A percentile compares a stretch with the other conserved stretches of the same genome.
These are phyloP conservation scores for Pollenia angustigena DNA, from an alignment of 2,888 invertebrate species.

Conservation along the genomic window DNA sequence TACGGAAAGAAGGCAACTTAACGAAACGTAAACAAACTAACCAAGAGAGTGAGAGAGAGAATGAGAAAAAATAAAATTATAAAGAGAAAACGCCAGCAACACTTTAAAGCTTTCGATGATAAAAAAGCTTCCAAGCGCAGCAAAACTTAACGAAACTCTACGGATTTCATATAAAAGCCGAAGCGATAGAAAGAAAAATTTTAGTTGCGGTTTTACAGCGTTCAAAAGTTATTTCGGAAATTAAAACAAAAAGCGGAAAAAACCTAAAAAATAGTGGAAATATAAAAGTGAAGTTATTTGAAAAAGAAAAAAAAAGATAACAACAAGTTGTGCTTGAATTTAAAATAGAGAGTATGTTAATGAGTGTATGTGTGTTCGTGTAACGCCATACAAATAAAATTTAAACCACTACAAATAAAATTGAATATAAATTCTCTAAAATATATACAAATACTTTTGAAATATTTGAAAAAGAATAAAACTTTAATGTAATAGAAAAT, in stretches of 20 bases:
- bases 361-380: conserved; percentile 5
- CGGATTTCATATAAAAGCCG: conserved; percentile 63
- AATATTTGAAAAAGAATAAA: conserved; percentile 3
- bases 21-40: conserved; percentile 65
- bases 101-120: conserved; percentile 43
- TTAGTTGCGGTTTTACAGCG: conserved; percentile 69
- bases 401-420: too few species aligned
- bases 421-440: neutral
- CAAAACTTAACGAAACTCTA: conserved; percentile 54
- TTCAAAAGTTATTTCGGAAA: conserved; percentile 35
- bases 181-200: conserved; percentile 26
- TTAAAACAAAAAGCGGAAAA: conserved; percentile 11
- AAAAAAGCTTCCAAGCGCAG: conserved; percentile 61
- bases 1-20: conserved; percentile 11
- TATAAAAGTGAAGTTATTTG: conserved; percentile 7
- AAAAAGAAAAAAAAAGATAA: neutral
- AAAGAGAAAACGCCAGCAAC: conserved; percentile 17
- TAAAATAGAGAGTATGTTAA: conserved; percentile 5
- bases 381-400: too few species aligned
- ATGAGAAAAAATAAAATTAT: neutral
- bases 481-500: conserved; percentile 33
- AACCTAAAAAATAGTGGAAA: neutral
- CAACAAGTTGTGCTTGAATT: neutral
- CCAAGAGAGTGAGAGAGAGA: neutral
- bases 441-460: neutral